A percentile compares a stretch with the other conserved stretches of the same genome.
phyloP scores from a whole-genome alignment of 2,113 vertebrate genomes.

The Diphyllodes magnificus region DNA sequence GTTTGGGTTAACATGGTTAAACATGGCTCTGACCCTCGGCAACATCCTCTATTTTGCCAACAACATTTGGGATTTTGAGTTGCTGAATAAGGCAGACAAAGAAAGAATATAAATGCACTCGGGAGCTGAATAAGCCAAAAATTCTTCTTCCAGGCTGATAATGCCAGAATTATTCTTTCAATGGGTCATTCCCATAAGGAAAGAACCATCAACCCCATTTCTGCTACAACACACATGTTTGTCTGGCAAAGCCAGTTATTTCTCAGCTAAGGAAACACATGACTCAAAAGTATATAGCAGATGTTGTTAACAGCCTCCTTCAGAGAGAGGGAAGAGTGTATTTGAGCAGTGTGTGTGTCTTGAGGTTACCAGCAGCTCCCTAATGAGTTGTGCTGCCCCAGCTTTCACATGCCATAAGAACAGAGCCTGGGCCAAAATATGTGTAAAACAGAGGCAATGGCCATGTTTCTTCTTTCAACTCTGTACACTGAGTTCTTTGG shows the following conservation, averaged over 20 bases:
- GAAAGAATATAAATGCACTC: not conserved
- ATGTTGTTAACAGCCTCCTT: not conserved
- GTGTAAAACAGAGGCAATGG: not conserved
- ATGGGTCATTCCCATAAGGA: not conserved
- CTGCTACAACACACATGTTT: not conserved
- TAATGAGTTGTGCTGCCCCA: not conserved
- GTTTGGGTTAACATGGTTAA: not conserved
- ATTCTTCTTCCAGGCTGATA: not conserved
- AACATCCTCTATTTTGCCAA: not conserved
- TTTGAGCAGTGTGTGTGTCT: not conserved
- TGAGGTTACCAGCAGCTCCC: not conserved
- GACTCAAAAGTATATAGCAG: not conserved
- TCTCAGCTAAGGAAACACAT: not conserved
- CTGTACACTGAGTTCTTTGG: not conserved
- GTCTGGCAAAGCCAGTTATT: not conserved
- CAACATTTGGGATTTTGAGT: not conserved
- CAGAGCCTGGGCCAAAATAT: not conserved
- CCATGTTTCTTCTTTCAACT: not conserved
- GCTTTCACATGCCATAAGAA: not conserved
- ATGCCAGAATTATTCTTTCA: not conserved
- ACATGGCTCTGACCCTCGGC: not conserved
- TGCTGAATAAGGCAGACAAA: not conserved
- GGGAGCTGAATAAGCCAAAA: not conserved
- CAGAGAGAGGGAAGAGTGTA: not conserved
- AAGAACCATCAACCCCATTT: not conserved